Conservation (phyloP, 1,140 invertebrate genomes). For the Camponotus vicinus region DNA sequence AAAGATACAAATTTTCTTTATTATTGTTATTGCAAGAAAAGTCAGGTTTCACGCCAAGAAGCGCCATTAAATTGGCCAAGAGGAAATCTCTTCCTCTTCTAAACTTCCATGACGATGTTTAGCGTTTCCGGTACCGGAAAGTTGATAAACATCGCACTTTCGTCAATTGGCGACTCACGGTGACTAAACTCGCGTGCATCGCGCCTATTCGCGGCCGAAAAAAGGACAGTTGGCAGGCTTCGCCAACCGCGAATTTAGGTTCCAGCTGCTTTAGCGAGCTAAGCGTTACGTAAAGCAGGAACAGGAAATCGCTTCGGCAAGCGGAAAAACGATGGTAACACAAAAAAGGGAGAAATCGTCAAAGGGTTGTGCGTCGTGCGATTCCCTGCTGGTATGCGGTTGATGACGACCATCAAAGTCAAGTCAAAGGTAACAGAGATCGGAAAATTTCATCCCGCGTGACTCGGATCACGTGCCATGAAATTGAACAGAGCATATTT, state of each 20-base stretch:
- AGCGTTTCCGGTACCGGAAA: constrained; percentile 61
- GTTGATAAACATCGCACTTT: constrained; percentile 69
- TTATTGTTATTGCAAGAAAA: not conserved
- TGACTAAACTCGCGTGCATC: constrained; percentile 65
- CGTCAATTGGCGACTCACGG: constrained; percentile 47
- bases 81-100: not conserved
- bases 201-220: constrained; percentile 69
- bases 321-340: constrained; percentile 6
- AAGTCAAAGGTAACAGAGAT: constrained; percentile 10
- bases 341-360: constrained; percentile 3
- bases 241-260: constrained; percentile 73
- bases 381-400: not conserved
- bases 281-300: constrained; percentile 64
- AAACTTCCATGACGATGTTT: constrained; percentile 14
- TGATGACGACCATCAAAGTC: constrained; percentile 40
- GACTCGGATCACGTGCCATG: constrained; percentile 21
- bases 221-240: constrained; percentile 74
- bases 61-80: constrained; percentile 1
- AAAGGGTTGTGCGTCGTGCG: constrained; percentile 29
- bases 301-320: constrained; percentile 62
- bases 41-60: not conserved
- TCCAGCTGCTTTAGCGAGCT: constrained; percentile 43
- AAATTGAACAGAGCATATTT: constrained; percentile 43
- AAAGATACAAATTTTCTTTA: not conserved
- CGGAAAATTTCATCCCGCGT: constrained; percentile 17